phyloP scores from a whole-genome alignment of 2,888 invertebrate genomes.

The Phytoseiulus persimilis region DNA sequence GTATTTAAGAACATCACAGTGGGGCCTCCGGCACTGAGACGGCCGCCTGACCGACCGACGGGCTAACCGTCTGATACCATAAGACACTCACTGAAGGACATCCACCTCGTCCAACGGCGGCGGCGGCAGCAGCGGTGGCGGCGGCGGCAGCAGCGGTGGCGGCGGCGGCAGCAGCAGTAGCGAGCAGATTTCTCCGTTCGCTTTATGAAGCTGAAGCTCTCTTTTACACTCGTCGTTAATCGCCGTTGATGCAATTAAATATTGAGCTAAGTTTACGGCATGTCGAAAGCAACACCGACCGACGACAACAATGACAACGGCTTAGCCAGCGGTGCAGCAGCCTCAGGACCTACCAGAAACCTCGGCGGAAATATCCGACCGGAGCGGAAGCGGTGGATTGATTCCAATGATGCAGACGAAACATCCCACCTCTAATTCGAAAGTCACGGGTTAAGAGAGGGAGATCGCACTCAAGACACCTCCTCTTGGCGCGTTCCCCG shows the following conservation, averaged over 20 bases:
- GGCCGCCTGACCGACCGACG: not conserved
- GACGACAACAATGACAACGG: not conserved
- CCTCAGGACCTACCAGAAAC: not conserved
- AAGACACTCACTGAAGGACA: conserved; percentile 5
- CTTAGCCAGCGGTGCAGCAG: not conserved
- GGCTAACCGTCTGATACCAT: not conserved
- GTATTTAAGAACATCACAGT: conserved; percentile 5
- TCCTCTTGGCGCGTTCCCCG: too few relatives aligned
- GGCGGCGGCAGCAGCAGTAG: not conserved
- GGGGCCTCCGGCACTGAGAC: conserved; percentile 5
- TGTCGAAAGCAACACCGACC: not conserved
- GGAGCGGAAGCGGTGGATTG: too few relatives aligned
- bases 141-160: not conserved
- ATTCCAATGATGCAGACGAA: too few relatives aligned
- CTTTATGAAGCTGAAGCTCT: not conserved
- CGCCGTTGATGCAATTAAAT: not conserved
- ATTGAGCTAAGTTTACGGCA: not conserved
- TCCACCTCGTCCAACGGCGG: not conserved
- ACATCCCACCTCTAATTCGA: too few relatives aligned
- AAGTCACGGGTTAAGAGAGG: too few relatives aligned
- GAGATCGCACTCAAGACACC: too few relatives aligned
- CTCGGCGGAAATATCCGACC: too few relatives aligned
- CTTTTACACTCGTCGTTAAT: conserved; percentile 5
- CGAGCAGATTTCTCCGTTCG: not conserved
- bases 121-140: not conserved